These are phyloP conservation scores for Tholera decimalis DNA, from an alignment of 2,888 invertebrate species.

Conservation along the genomic window DNA sequence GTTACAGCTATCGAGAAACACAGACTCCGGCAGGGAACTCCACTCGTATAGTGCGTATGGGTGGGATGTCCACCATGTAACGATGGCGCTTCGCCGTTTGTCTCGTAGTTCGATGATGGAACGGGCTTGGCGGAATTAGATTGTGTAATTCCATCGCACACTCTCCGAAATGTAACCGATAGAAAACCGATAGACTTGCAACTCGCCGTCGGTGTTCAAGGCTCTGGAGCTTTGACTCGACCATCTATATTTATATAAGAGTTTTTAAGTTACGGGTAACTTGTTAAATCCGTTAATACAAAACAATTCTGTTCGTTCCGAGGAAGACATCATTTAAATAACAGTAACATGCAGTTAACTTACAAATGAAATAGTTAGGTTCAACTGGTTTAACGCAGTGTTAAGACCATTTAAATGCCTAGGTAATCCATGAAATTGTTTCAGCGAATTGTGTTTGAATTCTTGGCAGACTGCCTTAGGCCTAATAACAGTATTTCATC, in stretches of 20 bases:
- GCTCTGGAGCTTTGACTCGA: too few species aligned
- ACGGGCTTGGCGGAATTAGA: too few species aligned
- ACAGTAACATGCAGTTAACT: not conserved
- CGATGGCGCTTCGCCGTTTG: too few species aligned
- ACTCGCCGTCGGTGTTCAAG: too few species aligned
- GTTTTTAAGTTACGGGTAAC: not conserved
- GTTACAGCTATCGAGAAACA: too few species aligned
- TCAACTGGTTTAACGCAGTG: not conserved
- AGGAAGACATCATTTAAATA: not conserved
- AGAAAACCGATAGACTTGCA: too few species aligned
- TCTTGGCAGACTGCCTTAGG: conserved; percentile 34
- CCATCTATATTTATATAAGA: not conserved
- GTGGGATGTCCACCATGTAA: too few species aligned
- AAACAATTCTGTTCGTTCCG: not conserved
- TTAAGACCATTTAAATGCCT: conserved; percentile 3
- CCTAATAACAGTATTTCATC: conserved; percentile 29
- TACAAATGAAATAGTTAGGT: not conserved
- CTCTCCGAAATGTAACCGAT: too few species aligned
- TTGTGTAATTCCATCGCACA: too few species aligned
- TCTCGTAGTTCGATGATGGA: too few species aligned
- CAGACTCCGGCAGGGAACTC: too few species aligned
- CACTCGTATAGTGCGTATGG: too few species aligned
- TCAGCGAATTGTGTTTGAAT: conserved; percentile 10
- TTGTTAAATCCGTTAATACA: not conserved
- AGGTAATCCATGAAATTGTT: conserved; percentile 19